Conservation (phyloP, 2,888 invertebrate genomes). For the Patella caerulea region DNA sequence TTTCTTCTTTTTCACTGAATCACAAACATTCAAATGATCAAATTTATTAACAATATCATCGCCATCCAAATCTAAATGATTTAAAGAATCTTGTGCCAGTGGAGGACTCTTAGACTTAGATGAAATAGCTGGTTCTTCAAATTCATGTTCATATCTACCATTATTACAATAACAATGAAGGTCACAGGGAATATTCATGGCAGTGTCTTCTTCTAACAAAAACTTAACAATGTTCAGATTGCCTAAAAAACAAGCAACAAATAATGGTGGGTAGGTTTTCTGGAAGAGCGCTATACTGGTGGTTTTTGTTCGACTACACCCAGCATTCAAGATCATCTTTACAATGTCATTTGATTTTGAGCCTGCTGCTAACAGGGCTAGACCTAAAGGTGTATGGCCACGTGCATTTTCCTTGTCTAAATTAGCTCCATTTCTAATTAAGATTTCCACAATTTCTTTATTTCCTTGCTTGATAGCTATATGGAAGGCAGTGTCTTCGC, state of each 20-base stretch:
- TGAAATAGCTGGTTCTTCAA: not conserved
- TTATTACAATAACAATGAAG: conserved; percentile 10
- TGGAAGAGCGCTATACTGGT: conserved; percentile 43
- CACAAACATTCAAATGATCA: not conserved
- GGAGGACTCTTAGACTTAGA: not conserved
- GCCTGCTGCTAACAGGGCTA: conserved; percentile 34
- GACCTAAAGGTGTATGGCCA: conserved; percentile 43
- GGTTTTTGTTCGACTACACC: conserved; percentile 40
- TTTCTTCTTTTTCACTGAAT: not conserved
- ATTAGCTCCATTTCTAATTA: conserved; percentile 46
- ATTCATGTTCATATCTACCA: not conserved
- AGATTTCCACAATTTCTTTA: conserved; percentile 40
- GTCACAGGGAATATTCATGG: not conserved
- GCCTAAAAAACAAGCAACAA: conserved; percentile 39
- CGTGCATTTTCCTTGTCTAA: conserved; percentile 41
- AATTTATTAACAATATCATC: not conserved
- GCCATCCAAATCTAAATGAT: not conserved
- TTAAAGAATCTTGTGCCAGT: not conserved
- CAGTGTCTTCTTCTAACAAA: conserved; percentile 26
- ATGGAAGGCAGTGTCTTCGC: conserved; percentile 41
- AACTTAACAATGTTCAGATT: conserved; percentile 28
- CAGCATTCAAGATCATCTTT: conserved; percentile 38
- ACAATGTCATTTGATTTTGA: conserved; percentile 28
- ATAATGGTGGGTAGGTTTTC: conserved; percentile 42
- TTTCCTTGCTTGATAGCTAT: conserved; percentile 40